Conservation (phyloP, 2,113 vertebrate genomes). For the Oriolus oriolus region DNA sequence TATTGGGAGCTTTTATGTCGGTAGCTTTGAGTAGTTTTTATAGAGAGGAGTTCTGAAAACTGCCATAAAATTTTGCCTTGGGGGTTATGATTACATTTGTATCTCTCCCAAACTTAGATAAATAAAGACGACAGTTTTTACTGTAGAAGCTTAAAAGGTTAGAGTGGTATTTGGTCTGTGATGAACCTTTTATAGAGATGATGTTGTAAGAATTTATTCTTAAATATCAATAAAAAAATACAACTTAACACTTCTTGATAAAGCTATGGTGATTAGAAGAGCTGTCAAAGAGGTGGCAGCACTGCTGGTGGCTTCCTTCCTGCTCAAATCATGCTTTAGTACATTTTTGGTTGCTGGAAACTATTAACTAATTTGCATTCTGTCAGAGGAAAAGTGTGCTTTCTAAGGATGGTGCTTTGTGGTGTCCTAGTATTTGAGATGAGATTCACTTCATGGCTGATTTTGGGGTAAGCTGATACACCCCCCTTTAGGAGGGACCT, state of each 20-base stretch:
- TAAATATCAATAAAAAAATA: conserved; percentile 73
- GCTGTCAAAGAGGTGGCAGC: neutral
- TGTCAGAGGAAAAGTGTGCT: neutral
- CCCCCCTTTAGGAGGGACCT: neutral
- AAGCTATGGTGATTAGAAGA: conserved; percentile 50
- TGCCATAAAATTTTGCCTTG: conserved; percentile 78
- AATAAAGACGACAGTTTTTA: conserved; percentile 82
- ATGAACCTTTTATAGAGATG: conserved; percentile 77
- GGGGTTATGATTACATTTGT: conserved; percentile 81
- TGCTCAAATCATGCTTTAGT: neutral
- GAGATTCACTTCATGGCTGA: neutral
- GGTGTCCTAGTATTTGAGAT: neutral
- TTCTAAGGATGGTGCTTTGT: neutral
- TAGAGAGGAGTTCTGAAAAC: conserved; percentile 77
- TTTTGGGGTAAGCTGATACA: neutral
- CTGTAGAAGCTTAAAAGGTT: conserved; percentile 80
- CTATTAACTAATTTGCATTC: neutral
- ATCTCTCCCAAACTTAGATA: conserved; percentile 78
- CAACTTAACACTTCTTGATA: conserved; percentile 64
- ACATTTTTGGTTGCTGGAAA: neutral
- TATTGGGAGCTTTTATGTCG: conserved; percentile 78
- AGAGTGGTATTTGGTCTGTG: conserved; percentile 73
- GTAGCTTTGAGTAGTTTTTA: conserved; percentile 76
- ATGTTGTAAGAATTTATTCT: conserved; percentile 73
- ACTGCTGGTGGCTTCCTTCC: neutral